A percentile compares a stretch with the other conserved stretches of the same genome.
These are phyloP conservation scores for Lithobius niger DNA, from an alignment of 1,140 invertebrate species.

Conservation along the genomic window DNA sequence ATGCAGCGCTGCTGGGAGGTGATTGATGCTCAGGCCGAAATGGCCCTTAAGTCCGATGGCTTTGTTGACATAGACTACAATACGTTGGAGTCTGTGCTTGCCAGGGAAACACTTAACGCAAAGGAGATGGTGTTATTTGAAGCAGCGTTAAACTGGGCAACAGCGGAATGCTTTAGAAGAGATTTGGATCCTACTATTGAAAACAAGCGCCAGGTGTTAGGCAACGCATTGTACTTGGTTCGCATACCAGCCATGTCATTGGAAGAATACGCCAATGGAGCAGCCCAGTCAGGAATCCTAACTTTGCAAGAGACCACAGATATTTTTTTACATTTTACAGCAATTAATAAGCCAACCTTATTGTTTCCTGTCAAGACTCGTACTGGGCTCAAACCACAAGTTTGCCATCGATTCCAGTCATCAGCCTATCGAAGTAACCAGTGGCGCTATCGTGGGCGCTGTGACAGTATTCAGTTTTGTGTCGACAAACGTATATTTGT, in stretches of 20 bases:
- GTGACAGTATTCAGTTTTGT: conserved; percentile 84
- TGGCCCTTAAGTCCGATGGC: conserved; percentile 81
- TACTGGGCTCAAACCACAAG: conserved; percentile 74
- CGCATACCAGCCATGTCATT: conserved; percentile 79
- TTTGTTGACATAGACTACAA: conserved; percentile 83
- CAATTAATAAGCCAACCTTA: conserved; percentile 55
- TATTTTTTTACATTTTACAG: conserved; percentile 62
- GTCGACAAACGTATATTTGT: conserved; percentile 85
- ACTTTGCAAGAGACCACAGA: conserved; percentile 81
- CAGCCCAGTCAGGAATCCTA: conserved; percentile 72
- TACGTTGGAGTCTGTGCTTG: conserved; percentile 72
- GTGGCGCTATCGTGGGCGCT: conserved; percentile 78
- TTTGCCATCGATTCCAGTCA: conserved; percentile 87
- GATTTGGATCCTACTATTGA: conserved; percentile 53
- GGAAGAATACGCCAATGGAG: conserved; percentile 81
- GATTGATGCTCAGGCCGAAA: conserved; percentile 81
- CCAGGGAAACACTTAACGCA: conserved; percentile 76
- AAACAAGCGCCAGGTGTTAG: conserved; percentile 45
- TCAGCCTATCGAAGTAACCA: conserved; percentile 93
- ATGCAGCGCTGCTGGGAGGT: conserved; percentile 93
- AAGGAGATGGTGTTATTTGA: conserved; percentile 80
- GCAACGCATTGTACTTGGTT: conserved; percentile 65
- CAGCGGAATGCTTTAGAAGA: conserved; percentile 63
- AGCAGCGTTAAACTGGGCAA: conserved; percentile 76
- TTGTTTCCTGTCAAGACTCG: conserved; percentile 65